These are phyloP conservation scores for Andrena chrysosceles DNA, from an alignment of 2,888 invertebrate genomes.

Conservation along the genomic window DNA sequence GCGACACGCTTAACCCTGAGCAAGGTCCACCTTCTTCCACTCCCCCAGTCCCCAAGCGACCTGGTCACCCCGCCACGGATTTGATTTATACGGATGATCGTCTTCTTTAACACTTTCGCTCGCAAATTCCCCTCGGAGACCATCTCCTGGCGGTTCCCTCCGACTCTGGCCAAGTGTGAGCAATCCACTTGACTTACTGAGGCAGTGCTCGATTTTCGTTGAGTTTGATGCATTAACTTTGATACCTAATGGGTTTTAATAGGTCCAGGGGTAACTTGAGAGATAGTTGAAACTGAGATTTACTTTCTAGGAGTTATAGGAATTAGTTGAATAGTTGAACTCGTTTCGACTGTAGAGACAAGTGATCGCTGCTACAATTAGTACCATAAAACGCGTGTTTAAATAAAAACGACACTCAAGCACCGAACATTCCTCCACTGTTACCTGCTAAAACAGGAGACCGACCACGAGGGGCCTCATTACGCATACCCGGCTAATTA, in stretches of 20 bases:
- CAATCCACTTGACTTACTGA: slow-evolving; percentile 18
- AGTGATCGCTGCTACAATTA: no score
- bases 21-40: slow-evolving; percentile 55
- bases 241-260: no score
- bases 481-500: slow-evolving; percentile 26
- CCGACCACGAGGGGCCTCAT: neutral
- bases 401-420: no score
- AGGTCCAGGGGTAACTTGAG: no score
- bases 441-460: no score
- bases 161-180: neutral
- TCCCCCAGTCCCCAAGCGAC: neutral
- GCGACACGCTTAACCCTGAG: slow-evolving; percentile 78
- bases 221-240: no score
- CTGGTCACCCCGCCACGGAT: slow-evolving; percentile 22
- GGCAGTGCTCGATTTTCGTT: neutral
- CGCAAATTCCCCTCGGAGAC: slow-evolving; percentile 18
- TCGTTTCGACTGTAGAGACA: no score
- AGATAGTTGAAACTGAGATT: no score
- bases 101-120: slow-evolving; percentile 55
- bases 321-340: no score
- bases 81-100: slow-evolving; percentile 51
- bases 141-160: slow-evolving; percentile 9
- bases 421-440: no score
- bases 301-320: no score
- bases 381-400: no score